These are phyloP conservation scores for Heliconius hortense DNA, from an alignment of 2,888 invertebrate genomes.

Conservation along the genomic window DNA sequence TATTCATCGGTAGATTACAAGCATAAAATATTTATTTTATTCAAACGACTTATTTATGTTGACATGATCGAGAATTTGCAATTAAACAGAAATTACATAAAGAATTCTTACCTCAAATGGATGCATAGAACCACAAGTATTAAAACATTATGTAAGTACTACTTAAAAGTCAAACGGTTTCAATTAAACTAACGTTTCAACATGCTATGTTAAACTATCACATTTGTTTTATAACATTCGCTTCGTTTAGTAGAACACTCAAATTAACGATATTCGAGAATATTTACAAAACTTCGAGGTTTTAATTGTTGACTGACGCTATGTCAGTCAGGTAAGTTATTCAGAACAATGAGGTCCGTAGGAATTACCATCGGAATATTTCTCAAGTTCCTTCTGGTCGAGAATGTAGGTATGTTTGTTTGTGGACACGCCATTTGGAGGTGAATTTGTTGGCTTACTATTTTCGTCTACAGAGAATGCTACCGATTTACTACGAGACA, in stretches of 20 bases:
- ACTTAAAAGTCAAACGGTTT: neutral
- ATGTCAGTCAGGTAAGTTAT: slow-evolving; percentile 46
- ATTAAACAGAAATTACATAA: neutral
- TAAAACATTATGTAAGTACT: neutral
- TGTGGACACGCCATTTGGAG: neutral
- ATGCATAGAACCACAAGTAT: neutral
- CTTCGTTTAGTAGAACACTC: slow-evolving; percentile 54
- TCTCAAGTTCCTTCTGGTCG: slow-evolving; percentile 27
- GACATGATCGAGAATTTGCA: too few relatives aligned
- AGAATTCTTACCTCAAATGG: neutral
- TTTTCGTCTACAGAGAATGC: slow-evolving; percentile 56
- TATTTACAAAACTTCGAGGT: slow-evolving; percentile 60
- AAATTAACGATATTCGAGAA: slow-evolving; percentile 49
- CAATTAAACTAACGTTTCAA: neutral
- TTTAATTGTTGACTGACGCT: slow-evolving; percentile 45
- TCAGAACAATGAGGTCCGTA: slow-evolving; percentile 54
- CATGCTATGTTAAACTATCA: neutral
- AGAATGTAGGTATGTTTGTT: slow-evolving; percentile 36
- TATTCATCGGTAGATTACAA: too few relatives aligned
- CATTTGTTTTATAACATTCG: slow-evolving; percentile 50
- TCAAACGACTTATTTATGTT: too few relatives aligned
- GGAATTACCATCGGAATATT: slow-evolving; percentile 47
- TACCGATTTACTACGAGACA: slow-evolving; percentile 52
- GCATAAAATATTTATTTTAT: too few relatives aligned
- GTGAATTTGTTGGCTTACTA: slow-evolving; percentile 9